Conservation (phyloP, 2,888 invertebrate species). For the Nymphalis polychloros region DNA sequence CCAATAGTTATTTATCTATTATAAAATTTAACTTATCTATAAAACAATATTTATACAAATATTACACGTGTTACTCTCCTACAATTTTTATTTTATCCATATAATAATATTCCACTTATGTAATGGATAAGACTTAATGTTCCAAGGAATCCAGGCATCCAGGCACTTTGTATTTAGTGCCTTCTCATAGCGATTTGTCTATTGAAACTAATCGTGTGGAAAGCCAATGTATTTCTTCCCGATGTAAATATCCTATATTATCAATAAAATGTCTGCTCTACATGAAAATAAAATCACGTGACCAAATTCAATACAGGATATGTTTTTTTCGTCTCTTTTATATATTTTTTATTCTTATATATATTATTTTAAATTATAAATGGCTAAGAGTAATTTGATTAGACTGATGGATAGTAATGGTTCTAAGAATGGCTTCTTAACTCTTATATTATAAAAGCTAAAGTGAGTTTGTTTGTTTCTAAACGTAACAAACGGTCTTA, state of each 20-base stretch:
- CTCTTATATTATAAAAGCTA: too few species aligned
- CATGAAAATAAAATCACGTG: not conserved
- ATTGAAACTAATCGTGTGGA: not conserved
- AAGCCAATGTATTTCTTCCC: not conserved
- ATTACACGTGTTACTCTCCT: not conserved
- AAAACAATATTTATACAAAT: not conserved
- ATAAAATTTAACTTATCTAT: too few species aligned
- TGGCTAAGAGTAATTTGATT: not conserved
- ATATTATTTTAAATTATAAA: not conserved
- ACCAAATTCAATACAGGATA: not conserved
- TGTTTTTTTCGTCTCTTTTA: not conserved
- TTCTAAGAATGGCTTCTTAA: too few species aligned
- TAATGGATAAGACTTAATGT: not conserved
- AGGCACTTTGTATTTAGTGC: slow-evolving; percentile 8
- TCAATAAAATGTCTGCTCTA: not conserved
- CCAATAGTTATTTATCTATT: too few species aligned
- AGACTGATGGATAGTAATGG: too few species aligned
- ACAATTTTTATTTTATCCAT: not conserved
- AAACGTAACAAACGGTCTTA: too few species aligned
- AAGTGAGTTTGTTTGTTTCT: too few species aligned
- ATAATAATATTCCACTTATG: slow-evolving; percentile 5
- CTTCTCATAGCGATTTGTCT: slow-evolving; percentile 4
- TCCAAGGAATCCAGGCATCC: slow-evolving; percentile 4
- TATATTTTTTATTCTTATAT: not conserved
- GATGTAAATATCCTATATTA: not conserved